Conservation (phyloP, 2,888 invertebrate species). For the Tipula vernalis region DNA sequence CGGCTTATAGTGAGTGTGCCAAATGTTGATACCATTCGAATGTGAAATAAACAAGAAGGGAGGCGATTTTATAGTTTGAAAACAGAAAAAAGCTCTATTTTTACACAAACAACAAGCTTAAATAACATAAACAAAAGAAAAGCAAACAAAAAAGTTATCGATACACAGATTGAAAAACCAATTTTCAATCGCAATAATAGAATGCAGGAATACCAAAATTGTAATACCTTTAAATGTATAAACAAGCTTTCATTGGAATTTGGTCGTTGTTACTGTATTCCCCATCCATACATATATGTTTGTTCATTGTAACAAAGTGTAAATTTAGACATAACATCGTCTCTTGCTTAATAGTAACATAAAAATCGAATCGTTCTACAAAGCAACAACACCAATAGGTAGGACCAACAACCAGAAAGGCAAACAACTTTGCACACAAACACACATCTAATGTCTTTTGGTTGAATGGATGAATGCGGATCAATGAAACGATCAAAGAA, state of each 20-base stretch:
- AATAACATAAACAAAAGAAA: background rate
- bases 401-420: background rate
- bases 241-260: background rate
- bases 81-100: background rate
- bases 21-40: background rate
- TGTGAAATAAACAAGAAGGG: background rate
- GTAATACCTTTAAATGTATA: background rate
- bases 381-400: background rate
- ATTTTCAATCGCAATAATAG: background rate
- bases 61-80: background rate
- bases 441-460: background rate
- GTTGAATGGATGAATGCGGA: conserved; percentile 4
- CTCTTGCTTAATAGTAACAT: background rate
- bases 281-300: background rate
- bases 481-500: conserved; percentile 4
- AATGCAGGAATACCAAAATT: background rate
- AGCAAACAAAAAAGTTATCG: background rate
- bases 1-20: background rate
- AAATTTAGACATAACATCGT: background rate
- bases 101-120: background rate
- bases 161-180: background rate
- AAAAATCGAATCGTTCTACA: background rate
- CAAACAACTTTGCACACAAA: background rate
- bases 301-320: background rate
- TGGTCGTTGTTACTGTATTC: background rate